These are phyloP conservation scores for Ictalurus punctatus DNA, from an alignment of 2,113 vertebrate genomes.

Conservation along the genomic window DNA sequence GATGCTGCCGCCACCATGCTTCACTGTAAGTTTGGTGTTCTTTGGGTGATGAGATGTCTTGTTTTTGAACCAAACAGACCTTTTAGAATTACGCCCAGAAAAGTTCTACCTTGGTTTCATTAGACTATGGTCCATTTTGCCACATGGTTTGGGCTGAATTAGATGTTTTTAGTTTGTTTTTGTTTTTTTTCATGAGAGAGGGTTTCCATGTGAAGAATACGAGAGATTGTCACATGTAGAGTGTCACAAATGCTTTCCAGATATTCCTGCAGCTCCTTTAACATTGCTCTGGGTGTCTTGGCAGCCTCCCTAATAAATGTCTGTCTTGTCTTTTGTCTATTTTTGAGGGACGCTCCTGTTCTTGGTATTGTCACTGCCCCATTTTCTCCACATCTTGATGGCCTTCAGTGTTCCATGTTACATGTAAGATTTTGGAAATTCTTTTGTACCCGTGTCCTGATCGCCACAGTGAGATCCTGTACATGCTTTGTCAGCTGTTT, in stretches of 20 bases:
- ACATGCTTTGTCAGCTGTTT: background rate
- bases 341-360: background rate
- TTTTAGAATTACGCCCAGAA: background rate
- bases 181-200: background rate
- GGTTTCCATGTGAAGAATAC: background rate
- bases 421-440: background rate
- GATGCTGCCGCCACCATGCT: background rate
- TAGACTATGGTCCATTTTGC: background rate
- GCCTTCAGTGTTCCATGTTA: background rate
- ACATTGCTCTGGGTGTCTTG: background rate
- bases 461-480: background rate
- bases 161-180: background rate
- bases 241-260: background rate
- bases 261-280: background rate
- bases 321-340: background rate
- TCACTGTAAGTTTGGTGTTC: background rate
- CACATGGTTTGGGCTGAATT: background rate
- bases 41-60: background rate
- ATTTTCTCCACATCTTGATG: background rate
- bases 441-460: background rate
- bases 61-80: background rate
- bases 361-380: background rate
- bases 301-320: background rate
- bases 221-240: background rate
- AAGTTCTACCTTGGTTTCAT: background rate